A percentile compares a stretch with the other conserved stretches of the same genome.
Conservation (phyloP, 1,140 invertebrate species). For the Sitophilus oryzae region DNA sequence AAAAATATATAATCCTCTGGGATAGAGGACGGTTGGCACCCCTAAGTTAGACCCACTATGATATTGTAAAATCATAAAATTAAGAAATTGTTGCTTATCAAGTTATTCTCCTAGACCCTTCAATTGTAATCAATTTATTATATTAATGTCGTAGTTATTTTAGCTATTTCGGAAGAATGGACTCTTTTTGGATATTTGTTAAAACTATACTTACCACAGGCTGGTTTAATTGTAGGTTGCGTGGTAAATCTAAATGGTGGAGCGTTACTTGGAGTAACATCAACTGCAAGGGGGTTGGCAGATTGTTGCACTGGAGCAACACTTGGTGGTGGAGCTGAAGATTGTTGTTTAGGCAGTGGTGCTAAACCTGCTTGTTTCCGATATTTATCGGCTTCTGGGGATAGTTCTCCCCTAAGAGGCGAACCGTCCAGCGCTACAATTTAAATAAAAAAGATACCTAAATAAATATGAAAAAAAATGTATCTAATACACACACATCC, state of each 20-base stretch:
- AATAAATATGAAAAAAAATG: too few species aligned
- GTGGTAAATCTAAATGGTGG: constrained; percentile 34
- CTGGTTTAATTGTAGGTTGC: constrained; percentile 38
- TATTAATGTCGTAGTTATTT: too few species aligned
- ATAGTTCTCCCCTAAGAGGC: constrained; percentile 28
- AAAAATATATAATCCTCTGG: too few species aligned
- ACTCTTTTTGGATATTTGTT: too few species aligned
- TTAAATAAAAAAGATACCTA: not conserved
- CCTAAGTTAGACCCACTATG: too few species aligned
- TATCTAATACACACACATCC: too few species aligned
- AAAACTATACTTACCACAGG: constrained; percentile 34
- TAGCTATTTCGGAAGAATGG: too few species aligned
- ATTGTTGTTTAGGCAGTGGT: constrained; percentile 6
- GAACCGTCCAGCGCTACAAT: constrained; percentile 37
- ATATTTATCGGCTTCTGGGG: constrained; percentile 30
- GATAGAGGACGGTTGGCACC: too few species aligned
- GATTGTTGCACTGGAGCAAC: constrained; percentile 13
- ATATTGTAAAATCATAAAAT: too few species aligned
- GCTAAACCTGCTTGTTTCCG: constrained; percentile 10
- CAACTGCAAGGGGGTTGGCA: constrained; percentile 3
- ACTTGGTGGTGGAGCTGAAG: constrained; percentile 6
- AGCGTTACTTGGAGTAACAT: constrained; percentile 6
- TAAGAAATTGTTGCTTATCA: too few species aligned
- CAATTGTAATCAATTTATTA: too few species aligned
- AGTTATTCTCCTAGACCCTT: too few species aligned